phyloP scores from a whole-genome alignment of 2,113 vertebrate species.

The Petromus typicus region DNA sequence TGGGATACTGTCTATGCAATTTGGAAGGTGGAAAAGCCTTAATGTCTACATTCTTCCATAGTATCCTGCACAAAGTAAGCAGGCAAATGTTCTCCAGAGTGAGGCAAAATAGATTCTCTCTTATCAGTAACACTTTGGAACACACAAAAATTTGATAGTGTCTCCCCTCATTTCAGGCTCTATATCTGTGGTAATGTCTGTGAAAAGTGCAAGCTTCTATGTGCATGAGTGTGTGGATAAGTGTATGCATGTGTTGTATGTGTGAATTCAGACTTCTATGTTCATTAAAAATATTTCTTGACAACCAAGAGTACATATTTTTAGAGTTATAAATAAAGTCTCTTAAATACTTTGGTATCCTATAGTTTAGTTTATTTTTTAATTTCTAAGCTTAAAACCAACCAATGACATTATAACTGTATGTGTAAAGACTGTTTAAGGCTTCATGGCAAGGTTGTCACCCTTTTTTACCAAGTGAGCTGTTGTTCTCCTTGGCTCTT shows the following conservation, averaged over 20 bases:
- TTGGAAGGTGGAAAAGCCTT: background rate
- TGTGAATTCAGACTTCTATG: background rate
- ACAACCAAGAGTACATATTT: background rate
- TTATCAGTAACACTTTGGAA: background rate
- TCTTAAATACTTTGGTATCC: background rate
- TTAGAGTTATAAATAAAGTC: background rate
- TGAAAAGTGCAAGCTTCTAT: background rate
- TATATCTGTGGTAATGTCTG: background rate
- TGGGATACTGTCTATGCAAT: background rate
- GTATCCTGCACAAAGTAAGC: conserved; percentile 32
- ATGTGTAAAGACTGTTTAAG: background rate
- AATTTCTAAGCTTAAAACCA: background rate
- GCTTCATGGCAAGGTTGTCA: background rate
- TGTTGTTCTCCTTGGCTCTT: background rate
- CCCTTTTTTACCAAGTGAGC: background rate
- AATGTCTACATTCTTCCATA: background rate
- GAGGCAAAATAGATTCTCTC: background rate
- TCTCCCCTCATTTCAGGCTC: background rate
- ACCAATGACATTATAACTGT: background rate
- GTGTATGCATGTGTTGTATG: background rate
- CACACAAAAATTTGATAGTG: background rate
- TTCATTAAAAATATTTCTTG: background rate
- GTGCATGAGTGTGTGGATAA: background rate
- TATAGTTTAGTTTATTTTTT: background rate
- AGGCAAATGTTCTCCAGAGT: background rate